Evolutionary conservation across 2,113 vertebrate genomes (phyloP).

Genomic region (Sus scrofa): DNA sequence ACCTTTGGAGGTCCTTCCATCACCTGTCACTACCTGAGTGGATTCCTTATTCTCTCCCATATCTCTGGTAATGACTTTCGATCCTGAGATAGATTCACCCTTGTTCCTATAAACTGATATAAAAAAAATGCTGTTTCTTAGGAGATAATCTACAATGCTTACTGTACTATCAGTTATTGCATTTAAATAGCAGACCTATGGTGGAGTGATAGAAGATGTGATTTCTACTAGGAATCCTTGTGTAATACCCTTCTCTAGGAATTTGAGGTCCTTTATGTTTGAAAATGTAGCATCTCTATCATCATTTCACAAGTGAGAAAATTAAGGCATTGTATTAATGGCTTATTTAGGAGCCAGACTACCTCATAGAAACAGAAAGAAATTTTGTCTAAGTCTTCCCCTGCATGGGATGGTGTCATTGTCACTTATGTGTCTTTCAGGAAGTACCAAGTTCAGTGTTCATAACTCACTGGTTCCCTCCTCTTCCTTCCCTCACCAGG

Average conservation of each 20-base stretch:
- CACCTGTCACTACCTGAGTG: not conserved
- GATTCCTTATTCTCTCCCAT: not conserved
- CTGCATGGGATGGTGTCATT: not conserved
- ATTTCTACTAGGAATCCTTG: not conserved
- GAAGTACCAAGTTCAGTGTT: not conserved
- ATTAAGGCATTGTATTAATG: not conserved
- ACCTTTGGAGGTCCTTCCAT: not conserved
- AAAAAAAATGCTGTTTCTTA: not conserved
- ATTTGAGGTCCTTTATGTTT: constrained; percentile 18
- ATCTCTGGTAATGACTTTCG: not conserved
- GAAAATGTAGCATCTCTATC: not conserved
- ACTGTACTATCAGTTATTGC: not conserved
- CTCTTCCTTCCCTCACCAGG: not conserved
- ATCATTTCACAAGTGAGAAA: constrained; percentile 45
- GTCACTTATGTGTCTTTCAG: not conserved
- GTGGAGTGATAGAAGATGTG: not conserved
- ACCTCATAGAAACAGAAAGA: not conserved
- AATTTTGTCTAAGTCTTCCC: not conserved
- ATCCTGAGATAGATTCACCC: not conserved
- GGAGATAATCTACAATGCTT: not conserved
- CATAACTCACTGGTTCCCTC: not conserved
- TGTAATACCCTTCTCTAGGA: not conserved
- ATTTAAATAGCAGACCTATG: not conserved
- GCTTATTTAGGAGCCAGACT: not conserved
- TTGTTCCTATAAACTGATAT: not conserved